Evolutionary conservation across 2,888 invertebrate species (phyloP).

Genomic region (Fabriciana adippe): DNA sequence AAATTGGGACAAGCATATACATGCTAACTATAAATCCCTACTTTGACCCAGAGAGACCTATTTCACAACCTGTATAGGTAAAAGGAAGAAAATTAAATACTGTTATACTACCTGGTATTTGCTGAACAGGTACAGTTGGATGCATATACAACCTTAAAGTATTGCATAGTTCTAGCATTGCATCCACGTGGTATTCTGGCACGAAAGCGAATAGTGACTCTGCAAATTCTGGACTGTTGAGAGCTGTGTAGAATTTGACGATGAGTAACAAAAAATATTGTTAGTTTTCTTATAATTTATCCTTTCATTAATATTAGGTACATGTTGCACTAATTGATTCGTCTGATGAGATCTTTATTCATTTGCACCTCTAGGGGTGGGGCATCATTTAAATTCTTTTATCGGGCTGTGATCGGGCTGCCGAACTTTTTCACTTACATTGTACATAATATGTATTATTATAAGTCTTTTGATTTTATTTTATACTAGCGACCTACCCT

Average conservation of each 20-base stretch:
- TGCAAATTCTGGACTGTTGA: slow-evolving; percentile 51
- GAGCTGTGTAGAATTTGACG: slow-evolving; percentile 1
- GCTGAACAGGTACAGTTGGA: slow-evolving; percentile 82
- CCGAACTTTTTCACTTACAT: too few species aligned
- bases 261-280: neutral
- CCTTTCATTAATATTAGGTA: neutral
- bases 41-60: too few species aligned
- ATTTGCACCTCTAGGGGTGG: too few species aligned
- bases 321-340: neutral
- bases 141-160: slow-evolving; percentile 85
- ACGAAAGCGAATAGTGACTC: slow-evolving; percentile 85
- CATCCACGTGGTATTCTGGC: slow-evolving; percentile 88
- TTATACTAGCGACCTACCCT: too few species aligned
- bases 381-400: too few species aligned
- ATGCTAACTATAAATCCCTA: too few species aligned
- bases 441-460: too few species aligned
- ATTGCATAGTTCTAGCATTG: slow-evolving; percentile 84
- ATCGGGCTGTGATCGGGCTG: too few species aligned
- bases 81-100: neutral
- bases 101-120: slow-evolving; percentile 61
- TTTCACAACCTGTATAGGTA: too few species aligned
- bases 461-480: too few species aligned
- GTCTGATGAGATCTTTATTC: too few species aligned
- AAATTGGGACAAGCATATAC: too few species aligned
- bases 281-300: neutral